These are phyloP conservation scores for Myiagra hebetior DNA, from an alignment of 2,113 vertebrate genomes.

Conservation along the genomic window DNA sequence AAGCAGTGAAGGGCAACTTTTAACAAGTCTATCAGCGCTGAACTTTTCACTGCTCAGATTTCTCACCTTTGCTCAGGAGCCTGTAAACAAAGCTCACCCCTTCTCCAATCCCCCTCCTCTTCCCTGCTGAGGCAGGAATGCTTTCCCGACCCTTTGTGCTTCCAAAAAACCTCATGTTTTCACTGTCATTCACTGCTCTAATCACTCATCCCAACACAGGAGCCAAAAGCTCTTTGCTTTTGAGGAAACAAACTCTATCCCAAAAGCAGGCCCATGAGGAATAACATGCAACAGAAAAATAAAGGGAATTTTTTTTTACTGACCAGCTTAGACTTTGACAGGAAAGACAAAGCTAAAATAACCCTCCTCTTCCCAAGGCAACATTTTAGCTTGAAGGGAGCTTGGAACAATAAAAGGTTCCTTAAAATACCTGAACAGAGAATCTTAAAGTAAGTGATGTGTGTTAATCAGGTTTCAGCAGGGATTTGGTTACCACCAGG, in stretches of 20 bases:
- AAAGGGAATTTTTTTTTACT: background rate
- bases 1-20: slow-evolving; percentile 46
- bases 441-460: background rate
- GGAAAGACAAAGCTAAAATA: background rate
- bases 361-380: background rate
- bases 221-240: background rate
- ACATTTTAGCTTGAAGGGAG: background rate
- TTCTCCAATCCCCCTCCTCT: background rate
- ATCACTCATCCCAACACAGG: background rate
- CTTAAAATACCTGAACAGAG: background rate
- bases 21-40: background rate
- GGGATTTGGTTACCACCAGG: background rate
- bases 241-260: background rate
- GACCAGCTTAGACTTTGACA: background rate
- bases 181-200: background rate
- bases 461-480: background rate
- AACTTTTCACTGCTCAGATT: slow-evolving; percentile 20
- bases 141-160: background rate
- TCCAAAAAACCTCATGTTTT: background rate
- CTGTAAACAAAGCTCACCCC: background rate
- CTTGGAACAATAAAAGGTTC: background rate
- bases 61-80: background rate
- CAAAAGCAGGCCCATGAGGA: background rate
- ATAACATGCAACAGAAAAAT: background rate
- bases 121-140: background rate